Conservation (phyloP, 2,888 invertebrate genomes). For the Mystacides longicornis region DNA sequence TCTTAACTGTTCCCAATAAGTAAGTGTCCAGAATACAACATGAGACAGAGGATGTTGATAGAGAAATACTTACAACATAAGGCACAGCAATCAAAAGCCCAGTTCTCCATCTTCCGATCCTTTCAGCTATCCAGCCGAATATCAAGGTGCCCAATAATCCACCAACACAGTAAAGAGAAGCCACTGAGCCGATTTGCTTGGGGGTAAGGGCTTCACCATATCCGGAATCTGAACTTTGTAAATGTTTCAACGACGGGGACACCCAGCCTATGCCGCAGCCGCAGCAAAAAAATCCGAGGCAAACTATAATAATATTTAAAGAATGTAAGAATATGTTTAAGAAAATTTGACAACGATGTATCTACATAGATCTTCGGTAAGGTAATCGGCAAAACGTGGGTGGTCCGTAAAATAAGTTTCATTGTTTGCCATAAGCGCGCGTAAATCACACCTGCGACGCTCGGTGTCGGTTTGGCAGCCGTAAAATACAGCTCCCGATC, state of each 20-base stretch:
- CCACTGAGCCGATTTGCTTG: conserved; percentile 50
- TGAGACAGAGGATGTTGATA: too few relatives aligned
- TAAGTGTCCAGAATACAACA: too few relatives aligned
- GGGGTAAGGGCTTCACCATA: conserved; percentile 43
- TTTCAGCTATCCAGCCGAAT: conserved; percentile 46
- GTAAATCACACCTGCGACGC: too few relatives aligned
- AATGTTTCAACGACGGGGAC: conserved; percentile 49
- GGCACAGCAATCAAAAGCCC: conserved; percentile 49
- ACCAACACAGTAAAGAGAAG: conserved; percentile 49
- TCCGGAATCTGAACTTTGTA: conserved; percentile 42
- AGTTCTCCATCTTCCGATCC: conserved; percentile 47
- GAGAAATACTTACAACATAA: conserved; percentile 35
- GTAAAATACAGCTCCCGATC: too few relatives aligned
- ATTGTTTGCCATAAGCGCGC: too few relatives aligned
- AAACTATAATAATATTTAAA: conserved; percentile 37
- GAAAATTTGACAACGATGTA: not conserved
- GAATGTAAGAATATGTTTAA: not conserved
- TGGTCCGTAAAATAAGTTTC: too few relatives aligned
- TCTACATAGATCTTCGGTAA: too few relatives aligned
- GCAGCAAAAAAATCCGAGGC: conserved; percentile 48
- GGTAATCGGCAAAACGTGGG: too few relatives aligned
- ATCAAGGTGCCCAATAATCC: conserved; percentile 49
- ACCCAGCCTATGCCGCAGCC: conserved; percentile 53
- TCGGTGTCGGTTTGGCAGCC: too few relatives aligned
- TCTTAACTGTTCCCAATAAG: too few relatives aligned